Evolutionary conservation across 2,113 vertebrate species (phyloP), one percentile per base, ranked within the genome.

Genomic region (Myotis yumanensis): DNA sequence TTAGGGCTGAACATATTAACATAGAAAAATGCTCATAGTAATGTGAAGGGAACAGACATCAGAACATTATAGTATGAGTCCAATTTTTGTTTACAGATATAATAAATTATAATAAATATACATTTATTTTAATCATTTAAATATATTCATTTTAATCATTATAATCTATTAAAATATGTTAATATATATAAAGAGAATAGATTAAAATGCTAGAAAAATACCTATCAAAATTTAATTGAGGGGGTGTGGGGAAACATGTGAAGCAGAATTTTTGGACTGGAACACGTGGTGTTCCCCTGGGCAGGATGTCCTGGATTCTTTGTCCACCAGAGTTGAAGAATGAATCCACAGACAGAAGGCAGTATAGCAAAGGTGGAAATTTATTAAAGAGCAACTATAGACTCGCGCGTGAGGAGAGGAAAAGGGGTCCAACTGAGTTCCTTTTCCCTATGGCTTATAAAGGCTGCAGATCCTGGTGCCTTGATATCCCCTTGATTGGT

Each of bases 201-300:
- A 76, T 76, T 66, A 90, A 91, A 96, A 81, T 93, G 35, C 37
- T 37, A 68, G 28, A 77, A 93, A 94, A 51, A 80, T 57, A 35
- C 7, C 72, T 25, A 62, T 43, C 35, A 86, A 76, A 91, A n/a
- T 71, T 93, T 73, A 84, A 73, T 14, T 86, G 6, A 28, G 16
- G 18, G 20, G 17, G 23, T 51, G 1, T 43, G 46, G 40, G 3
- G 12, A 69, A 90, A 88, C 1, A 23, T 59, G 57, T 25, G 57
- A 59, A 59, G 57, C 57, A 25, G 23, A 59, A 59, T 25, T 59
- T 59, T 59, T 59, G 23, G 23, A 11, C 23, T 25, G 10, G 23
- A 59, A 59, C 23, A 59, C 4, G 4, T 1, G 23, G 23, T 59
- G 23, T 59, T 25, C 23, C 57, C 57, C 57, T 59, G 57, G 57